Evolutionary conservation across 2,797 vertebrate genomes (phyloP).

Genomic region (Gymnocypris eckloni): DNA sequence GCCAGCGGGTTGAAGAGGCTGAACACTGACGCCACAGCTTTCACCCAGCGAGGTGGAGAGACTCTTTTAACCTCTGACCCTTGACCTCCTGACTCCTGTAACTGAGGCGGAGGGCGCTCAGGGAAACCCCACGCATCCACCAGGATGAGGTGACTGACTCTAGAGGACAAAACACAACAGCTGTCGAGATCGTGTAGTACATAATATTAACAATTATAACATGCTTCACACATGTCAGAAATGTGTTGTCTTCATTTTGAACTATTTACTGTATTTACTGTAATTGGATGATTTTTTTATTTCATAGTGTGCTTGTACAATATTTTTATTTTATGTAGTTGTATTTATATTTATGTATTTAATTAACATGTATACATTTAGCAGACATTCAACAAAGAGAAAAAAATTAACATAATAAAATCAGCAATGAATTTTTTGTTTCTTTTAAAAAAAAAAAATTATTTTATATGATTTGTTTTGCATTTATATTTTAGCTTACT

Average conservation of each 20-base stretch:
- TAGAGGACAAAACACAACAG: conserved; percentile 56
- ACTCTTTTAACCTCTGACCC: conserved; percentile 74
- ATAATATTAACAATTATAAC: background rate
- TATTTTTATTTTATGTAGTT: background rate
- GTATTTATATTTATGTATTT: background rate
- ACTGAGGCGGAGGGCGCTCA: conserved; percentile 68
- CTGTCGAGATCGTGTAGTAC: background rate
- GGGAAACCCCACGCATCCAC: conserved; percentile 92
- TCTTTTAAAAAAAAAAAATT: no score
- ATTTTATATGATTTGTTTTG: background rate
- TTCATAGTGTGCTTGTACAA: background rate
- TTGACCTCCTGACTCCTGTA: conserved; percentile 50
- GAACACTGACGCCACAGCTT: conserved; percentile 78
- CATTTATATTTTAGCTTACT: background rate
- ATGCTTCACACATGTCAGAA: background rate
- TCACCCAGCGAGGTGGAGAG: conserved; percentile 80
- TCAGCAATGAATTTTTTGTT: background rate
- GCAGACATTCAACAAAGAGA: background rate
- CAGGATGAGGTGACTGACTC: conserved; percentile 90
- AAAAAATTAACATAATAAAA: no score
- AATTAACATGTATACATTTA: background rate
- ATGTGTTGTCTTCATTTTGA: background rate
- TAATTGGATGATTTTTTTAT: background rate
- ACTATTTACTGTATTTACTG: background rate
- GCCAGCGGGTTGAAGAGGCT: conserved; percentile 87